These are phyloP conservation scores for Indicator maculatus DNA, from an alignment of 2,113 vertebrate genomes.

Conservation along the genomic window DNA sequence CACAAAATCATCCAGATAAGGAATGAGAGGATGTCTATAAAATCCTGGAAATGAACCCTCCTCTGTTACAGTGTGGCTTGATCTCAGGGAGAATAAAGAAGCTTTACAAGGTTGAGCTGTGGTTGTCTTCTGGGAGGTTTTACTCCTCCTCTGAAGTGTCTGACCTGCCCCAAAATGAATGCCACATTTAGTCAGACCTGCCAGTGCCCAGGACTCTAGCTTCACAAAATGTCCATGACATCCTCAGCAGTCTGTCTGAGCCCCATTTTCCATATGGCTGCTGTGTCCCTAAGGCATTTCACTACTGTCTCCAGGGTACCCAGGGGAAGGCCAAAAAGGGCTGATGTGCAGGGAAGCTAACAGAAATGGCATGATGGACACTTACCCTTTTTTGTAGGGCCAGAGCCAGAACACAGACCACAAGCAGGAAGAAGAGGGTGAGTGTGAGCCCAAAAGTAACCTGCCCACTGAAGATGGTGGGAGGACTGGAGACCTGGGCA, in stretches of 20 bases:
- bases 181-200: neutral
- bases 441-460: conserved; percentile 52
- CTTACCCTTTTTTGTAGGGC: conserved; percentile 58
- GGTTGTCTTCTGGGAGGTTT: neutral
- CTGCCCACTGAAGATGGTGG: neutral
- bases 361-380: neutral
- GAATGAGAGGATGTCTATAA: neutral
- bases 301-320: neutral
- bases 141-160: neutral
- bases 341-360: neutral
- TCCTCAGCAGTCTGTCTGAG: neutral
- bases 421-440: conserved; percentile 52
- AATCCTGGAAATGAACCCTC: neutral
- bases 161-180: neutral
- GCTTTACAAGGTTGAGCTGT: neutral
- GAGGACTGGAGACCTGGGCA: conserved; percentile 45
- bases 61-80: neutral
- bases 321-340: neutral
- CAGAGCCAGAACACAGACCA: neutral
- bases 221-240: neutral
- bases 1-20: neutral
- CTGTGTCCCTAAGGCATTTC: neutral
- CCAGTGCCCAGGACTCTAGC: neutral
- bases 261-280: neutral
- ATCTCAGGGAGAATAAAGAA: neutral